A percentile compares a stretch with the other conserved stretches of the same genome.
These are phyloP conservation scores for Clivina fossor DNA, from an alignment of 2,888 invertebrate genomes.

Conservation along the genomic window DNA sequence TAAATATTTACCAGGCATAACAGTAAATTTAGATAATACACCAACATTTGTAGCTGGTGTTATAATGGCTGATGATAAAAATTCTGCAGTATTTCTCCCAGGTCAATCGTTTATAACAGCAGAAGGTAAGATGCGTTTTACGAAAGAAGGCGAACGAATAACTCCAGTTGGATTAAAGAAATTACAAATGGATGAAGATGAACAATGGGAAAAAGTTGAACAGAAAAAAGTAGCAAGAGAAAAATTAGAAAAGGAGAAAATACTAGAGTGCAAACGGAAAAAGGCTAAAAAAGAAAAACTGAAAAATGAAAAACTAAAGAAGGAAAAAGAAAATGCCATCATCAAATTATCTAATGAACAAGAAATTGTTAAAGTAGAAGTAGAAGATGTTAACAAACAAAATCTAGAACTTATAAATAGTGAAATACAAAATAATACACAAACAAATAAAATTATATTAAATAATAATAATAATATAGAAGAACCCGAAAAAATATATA, in stretches of 20 bases:
- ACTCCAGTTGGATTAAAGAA: constrained; percentile 43
- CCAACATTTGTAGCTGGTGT: constrained; percentile 74
- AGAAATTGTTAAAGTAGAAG: constrained; percentile 11
- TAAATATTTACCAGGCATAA: constrained; percentile 73
- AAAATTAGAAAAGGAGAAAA: constrained; percentile 25
- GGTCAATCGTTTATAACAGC: constrained; percentile 67
- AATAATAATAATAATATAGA: not conserved
- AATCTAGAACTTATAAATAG: not conserved
- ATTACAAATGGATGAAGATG: constrained; percentile 41
- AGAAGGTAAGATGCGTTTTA: constrained; percentile 52
- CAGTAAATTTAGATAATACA: constrained; percentile 67
- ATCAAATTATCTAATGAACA: too few relatives aligned
- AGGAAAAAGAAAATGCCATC: constrained; percentile 22
- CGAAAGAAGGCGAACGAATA: constrained; percentile 39
- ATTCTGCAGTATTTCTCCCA: constrained; percentile 67
- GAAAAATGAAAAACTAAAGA: constrained; percentile 15
- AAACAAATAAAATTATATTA: not conserved
- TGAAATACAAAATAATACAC: constrained; percentile 9
- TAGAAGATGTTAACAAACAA: not conserved
- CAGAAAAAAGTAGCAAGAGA: constrained; percentile 35
- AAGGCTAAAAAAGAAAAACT: constrained; percentile 33
- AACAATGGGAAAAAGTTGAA: constrained; percentile 38
- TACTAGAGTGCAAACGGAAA: constrained; percentile 25
- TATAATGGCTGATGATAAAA: constrained; percentile 62
- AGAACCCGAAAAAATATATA: not conserved